Base-by-base conservation (phyloP, 2,888 invertebrate genomes). In the Volucella inflata region DNA sequence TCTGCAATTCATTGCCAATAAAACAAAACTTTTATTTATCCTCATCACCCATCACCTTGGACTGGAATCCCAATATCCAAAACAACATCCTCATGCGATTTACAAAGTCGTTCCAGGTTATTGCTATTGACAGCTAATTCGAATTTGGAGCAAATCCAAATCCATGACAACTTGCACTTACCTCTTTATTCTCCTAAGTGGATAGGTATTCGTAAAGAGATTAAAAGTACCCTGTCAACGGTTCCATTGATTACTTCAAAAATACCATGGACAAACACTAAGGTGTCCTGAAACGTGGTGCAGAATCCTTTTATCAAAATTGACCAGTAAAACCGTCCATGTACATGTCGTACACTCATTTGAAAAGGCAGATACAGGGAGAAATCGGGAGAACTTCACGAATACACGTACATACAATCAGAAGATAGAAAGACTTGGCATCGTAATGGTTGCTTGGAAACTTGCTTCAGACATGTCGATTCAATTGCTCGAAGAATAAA, bases 101-200 rank as follows among this genome's bases (percentile, higher is more conserved):
- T 30, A 6, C 6, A 30, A 30, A 30, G 30, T 30, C 30, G 6
- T 30, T 30, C 6, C 30, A 6, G 30, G 6, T 16, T 64, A 74
- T 64, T 64, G 64, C 64, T 30, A 21, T 48, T 51, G 67, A 65
- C 60, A 74, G 53, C n/a, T 62, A 75, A 74, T 74, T 48, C 42
- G 12, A 30, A 67, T 62, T 80, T 80, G 74, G 74, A 67, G 30
- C 14, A 16, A 60, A 42, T 74, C 74, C 74, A 80, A 68, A 68
- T 48, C 60, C 42, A 11, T 50, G 14, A 14, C 11, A 14, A 46
- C 40, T 1, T 10, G 42, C 38, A 21, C 53, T 48, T 38, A 8
- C 30, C 50, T 17, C 12, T 42, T 48, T 30, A 70, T 59, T n/a
- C 8, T 46, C 30, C 46, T 38, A 46, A 46, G 44, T 72, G 38